Percentiles rank a stretch among this genome's conserved stretches.
phyloP scores from a whole-genome alignment of 23 tunicate species.

The Diplosoma virens region DNA sequence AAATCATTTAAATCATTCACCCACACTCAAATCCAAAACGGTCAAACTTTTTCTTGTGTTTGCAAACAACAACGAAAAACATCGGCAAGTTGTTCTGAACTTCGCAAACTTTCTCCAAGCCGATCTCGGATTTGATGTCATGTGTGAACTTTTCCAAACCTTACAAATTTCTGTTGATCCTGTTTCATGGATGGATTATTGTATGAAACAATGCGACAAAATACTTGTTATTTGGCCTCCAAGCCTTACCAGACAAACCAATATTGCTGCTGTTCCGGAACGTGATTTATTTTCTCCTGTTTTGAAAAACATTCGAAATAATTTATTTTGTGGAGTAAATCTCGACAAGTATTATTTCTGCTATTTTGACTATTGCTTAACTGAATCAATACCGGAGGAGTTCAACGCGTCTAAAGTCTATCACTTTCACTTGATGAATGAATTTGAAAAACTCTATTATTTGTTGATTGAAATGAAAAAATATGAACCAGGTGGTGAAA shows the following conservation, averaged over 20 bases:
- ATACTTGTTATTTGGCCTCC: slow-evolving; percentile 47
- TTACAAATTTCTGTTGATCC: slow-evolving; percentile 8
- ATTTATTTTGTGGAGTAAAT: slow-evolving; percentile 30
- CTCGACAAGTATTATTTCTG: slow-evolving; percentile 39
- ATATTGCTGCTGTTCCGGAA: not conserved
- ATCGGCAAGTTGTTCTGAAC: slow-evolving; percentile 35
- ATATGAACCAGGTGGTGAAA: slow-evolving; percentile 25
- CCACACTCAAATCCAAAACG: no score
- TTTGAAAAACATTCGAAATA: slow-evolving; percentile 29
- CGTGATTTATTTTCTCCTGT: slow-evolving; percentile 53
- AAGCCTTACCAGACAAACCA: not conserved
- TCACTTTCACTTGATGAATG: slow-evolving; percentile 43
- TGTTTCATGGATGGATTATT: slow-evolving; percentile 31
- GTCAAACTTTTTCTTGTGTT: slow-evolving; percentile 37
- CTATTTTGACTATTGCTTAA: slow-evolving; percentile 56
- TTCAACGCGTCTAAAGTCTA: slow-evolving; percentile 9
- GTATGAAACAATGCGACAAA: slow-evolving; percentile 35
- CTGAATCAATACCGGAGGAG: slow-evolving; percentile 20
- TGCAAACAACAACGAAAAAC: slow-evolving; percentile 48
- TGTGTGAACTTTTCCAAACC: slow-evolving; percentile 27
- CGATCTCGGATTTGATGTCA: slow-evolving; percentile 65
- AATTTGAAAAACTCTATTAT: slow-evolving; percentile 55
- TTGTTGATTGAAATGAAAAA: slow-evolving; percentile 27
- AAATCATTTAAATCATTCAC: no score
- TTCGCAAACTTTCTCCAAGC: slow-evolving; percentile 53